Evolutionary conservation across 2,888 invertebrate species (phyloP), one percentile per base, ranked within the genome.

Genomic region (Galerucella pusilla): DNA sequence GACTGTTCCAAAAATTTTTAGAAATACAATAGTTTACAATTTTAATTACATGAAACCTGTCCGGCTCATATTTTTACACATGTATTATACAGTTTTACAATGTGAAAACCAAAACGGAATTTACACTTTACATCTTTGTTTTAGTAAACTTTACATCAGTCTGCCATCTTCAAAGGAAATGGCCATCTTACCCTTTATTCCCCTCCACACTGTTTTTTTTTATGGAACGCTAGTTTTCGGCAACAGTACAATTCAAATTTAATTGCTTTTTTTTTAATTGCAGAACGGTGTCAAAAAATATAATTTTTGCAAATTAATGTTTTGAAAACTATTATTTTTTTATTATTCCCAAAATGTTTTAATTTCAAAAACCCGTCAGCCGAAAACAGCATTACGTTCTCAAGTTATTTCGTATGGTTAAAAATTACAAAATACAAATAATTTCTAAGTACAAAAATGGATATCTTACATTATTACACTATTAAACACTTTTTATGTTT

Each of bases 101-200:
- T 81, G 82, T 85, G 83, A 84, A 84, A 86, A 87, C 86, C 86
- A 85, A 86, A 87, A 85, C 82, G 85, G 86, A 88, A 88, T 87
- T 88, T 88, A 88, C 88, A 88, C 87, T 88, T 88, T 88, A 88
- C 88, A 88, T 85, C 84, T 85, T 85, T 83, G 84, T 85, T 86
- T 85, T 87, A 86, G 85, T 86, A 86, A 60, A 85, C 88, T 88
- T 88, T 88, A 88, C 88, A 88, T 88, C 88, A 88, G 88, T 88
- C 88, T 88, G 87, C 84, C 84, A 83, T 84, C 79, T 83, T 81
- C 77, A 80, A 80, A 77, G 77, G 83, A 85, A 84, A 82, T 83
- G 84, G 85, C 85, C 83, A 80, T 83, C 83, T 83, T 78, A 81
- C 81, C 80, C 60, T 78, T 79, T 80, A 80, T 81, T 84, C 84